Evolutionary conservation across 1,140 invertebrate species (phyloP), one percentile per base, ranked within the genome.

Genomic region (Ruditapes philippinarum): DNA sequence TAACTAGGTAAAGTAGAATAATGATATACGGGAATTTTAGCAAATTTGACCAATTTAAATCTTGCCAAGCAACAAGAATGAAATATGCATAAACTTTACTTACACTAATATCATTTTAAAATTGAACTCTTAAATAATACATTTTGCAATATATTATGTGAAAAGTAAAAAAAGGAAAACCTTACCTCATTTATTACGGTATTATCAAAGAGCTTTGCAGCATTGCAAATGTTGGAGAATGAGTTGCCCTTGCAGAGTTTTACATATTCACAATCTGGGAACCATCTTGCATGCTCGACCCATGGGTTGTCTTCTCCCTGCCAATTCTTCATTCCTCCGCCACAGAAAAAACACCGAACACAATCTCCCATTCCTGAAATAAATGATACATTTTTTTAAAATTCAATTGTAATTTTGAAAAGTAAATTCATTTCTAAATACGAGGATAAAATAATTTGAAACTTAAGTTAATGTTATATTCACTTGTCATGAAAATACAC

Each of bases 231-330:
- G 28, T 68, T 65, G 25, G 70, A 97, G 95, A 97, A 99, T 19
- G 97, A 96, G 62, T 97, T 96, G 12, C 98, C 98, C 94, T 98
- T 98, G 62, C 97, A 97, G 49, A 97, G 95, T 45, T 97, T 96
- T 1, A 99, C 95, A 95, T 97, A 98, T 22, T 96, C 96, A 92
- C 98, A 73, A 1, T 73, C 17, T 19, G 68, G 68, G 11, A 36
- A 73, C 36, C 40, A 45, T 17, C 68, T 38, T 40, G 68, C 68
- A 45, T 73, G 68, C 28, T 73, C 68, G 22, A 73, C 40, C 68
- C 68, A 73, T 11, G 68, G 68, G 5, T 73, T 25, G 40, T 73
- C 68, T 7, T 36, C 68, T 19, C n/a, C 0, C 14, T 73, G 22
- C 68, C 31, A 40, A 25, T 45, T 38, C 17, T 40, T 45, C 36